These are phyloP conservation scores for Amaurobius ferox DNA, from an alignment of 2,888 invertebrate species.

Conservation along the genomic window DNA sequence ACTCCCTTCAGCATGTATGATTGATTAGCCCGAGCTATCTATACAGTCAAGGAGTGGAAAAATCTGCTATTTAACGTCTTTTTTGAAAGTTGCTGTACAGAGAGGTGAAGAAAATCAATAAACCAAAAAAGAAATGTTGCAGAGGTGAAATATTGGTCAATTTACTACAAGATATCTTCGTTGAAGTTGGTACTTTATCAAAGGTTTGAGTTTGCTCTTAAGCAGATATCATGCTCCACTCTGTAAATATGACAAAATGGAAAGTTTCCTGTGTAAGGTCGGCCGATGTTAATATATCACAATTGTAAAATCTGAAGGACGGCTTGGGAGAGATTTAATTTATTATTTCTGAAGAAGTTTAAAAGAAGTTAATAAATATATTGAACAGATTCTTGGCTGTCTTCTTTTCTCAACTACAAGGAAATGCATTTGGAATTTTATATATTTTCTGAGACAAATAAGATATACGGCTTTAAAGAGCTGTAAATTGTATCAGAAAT, in stretches of 20 bases:
- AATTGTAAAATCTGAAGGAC: neutral
- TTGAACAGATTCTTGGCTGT: neutral
- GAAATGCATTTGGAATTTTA: too few species aligned
- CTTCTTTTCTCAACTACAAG: too few species aligned
- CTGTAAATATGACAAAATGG: slow-evolving; percentile 19
- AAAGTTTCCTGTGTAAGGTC: slow-evolving; percentile 25
- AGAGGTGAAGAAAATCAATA: slow-evolving; percentile 62
- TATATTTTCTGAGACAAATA: too few species aligned
- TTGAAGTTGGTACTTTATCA: slow-evolving; percentile 57
- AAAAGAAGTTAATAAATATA: neutral
- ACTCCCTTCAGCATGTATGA: slow-evolving; percentile 31
- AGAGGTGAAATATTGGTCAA: slow-evolving; percentile 65
- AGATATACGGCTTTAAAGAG: too few species aligned
- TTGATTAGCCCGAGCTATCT: slow-evolving; percentile 53
- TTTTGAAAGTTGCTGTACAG: slow-evolving; percentile 40
- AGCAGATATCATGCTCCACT: neutral
- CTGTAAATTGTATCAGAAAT: too few species aligned
- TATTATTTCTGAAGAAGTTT: neutral
- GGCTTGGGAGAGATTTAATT: neutral
- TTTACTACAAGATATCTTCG: slow-evolving; percentile 51
- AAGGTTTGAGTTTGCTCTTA: neutral
- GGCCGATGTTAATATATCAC: slow-evolving; percentile 27
- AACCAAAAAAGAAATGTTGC: slow-evolving; percentile 37
- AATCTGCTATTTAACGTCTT: slow-evolving; percentile 59
- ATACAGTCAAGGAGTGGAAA: slow-evolving; percentile 46